Base-by-base conservation (phyloP, 2,888 invertebrate genomes). In the Cerceris rybyensis region DNA sequence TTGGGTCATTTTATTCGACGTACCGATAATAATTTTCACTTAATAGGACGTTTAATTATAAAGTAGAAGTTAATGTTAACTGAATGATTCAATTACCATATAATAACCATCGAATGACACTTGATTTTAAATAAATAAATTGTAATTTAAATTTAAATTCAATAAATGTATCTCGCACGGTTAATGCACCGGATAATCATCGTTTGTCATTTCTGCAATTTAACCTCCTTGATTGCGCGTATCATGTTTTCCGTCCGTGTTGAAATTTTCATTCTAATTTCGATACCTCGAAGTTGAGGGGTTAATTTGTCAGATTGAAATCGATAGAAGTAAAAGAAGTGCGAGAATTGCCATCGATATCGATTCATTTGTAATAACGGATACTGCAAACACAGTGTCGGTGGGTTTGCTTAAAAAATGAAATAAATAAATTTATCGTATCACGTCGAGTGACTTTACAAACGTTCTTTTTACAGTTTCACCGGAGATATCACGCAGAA, bases 61-160 rank as follows among this genome's bases (percentile, higher is more conserved):
- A 78, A 78, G 77, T 82, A 81, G 72, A 84, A 82, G 84, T 84
- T 81, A 84, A 81, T 84, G 71, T 73, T 73, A 63, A 70, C 75
- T 74, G 65, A 84, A 82, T 72, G 84, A 82, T 81, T 76, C 68
- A 81, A 83, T 83, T 81, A 81, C 60, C 70, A 79, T 70, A 70
- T 66, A 74, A 81, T 76, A 81, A 83, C 81, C 78, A 78, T 81
- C 66, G 69, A 75, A 80, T 76, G 71, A 69, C 70, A 75, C 68
- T 73, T 66, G 76, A 67, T 64, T 68, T 68, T 78, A 81, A 82
- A 84, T 82, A 84, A 84, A 84, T 84, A 78, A 84, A 75, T 69
- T 70, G 78, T 78, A 75, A 84, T 84, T 84, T 80, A 84, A 84
- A 84, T 80, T 82, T 75, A 72, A 83, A 76, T 83, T 78, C 72